Evolutionary conservation across 2,113 vertebrate genomes (phyloP).

Genomic region (Amazona guildingii): DNA sequence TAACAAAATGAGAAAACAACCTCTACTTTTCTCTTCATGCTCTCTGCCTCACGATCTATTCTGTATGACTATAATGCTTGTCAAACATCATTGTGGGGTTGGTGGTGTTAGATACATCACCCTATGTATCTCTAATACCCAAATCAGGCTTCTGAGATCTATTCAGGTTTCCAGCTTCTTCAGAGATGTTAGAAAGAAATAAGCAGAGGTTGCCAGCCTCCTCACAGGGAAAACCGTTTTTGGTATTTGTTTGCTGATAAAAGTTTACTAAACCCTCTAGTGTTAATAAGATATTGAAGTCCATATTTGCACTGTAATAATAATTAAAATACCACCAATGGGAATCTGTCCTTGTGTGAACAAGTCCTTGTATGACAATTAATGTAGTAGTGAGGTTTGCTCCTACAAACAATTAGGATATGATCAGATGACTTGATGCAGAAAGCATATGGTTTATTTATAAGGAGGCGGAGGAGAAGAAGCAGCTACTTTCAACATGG

Average conservation of each 20-base stretch:
- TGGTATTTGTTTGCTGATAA: not conserved
- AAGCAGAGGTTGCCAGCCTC: not conserved
- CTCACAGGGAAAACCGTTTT: not conserved
- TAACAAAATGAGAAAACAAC: not conserved
- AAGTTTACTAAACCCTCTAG: not conserved
- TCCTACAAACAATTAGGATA: slow-evolving; percentile 62
- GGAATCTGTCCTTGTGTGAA: slow-evolving; percentile 3
- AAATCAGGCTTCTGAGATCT: not conserved
- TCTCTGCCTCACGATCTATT: not conserved
- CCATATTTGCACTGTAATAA: not conserved
- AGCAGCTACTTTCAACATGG: not conserved
- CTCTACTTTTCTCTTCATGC: not conserved
- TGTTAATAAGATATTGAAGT: not conserved
- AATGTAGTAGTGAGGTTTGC: slow-evolving; percentile 47
- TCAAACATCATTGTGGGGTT: not conserved
- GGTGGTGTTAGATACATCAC: not conserved
- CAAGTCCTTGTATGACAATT: slow-evolving; percentile 48
- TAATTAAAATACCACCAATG: slow-evolving; percentile 9
- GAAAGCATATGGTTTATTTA: slow-evolving; percentile 67
- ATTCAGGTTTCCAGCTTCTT: not conserved
- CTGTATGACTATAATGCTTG: accelerated
- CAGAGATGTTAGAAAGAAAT: not conserved
- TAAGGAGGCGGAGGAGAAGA: not conserved
- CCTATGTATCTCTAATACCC: not conserved
- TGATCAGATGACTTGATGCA: slow-evolving; percentile 64